These are phyloP conservation scores for Tachystola acroxantha DNA, from an alignment of 2,888 invertebrate genomes.

Conservation along the genomic window DNA sequence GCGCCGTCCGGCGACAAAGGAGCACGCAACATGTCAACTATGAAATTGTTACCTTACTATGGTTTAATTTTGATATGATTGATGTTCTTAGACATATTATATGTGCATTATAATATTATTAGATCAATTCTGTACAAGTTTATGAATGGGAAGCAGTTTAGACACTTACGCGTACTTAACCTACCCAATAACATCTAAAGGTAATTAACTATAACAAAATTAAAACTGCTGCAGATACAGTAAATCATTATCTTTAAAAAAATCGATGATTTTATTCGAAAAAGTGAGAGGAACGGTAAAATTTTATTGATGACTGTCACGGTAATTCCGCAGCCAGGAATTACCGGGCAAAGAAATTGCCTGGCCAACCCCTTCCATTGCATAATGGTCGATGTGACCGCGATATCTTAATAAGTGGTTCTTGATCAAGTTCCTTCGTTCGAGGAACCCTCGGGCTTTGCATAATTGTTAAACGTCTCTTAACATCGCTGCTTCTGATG, in stretches of 20 bases:
- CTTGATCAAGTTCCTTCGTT: conserved; percentile 57
- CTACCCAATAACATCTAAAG: no score
- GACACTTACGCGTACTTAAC: no score
- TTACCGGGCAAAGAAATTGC: conserved; percentile 50
- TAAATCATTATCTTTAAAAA: conserved; percentile 24
- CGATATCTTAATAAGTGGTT: conserved; percentile 74
- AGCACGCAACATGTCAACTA: conserved; percentile 74
- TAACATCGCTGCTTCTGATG: conserved; percentile 21
- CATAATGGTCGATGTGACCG: conserved; percentile 65
- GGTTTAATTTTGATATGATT: conserved; percentile 56
- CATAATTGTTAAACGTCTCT: conserved; percentile 62
- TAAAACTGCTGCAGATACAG: no score
- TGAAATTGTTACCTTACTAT: conserved; percentile 68
- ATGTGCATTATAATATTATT: no score
- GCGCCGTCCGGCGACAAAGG: conserved; percentile 43
- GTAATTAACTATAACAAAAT: no score
- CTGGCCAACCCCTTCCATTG: conserved; percentile 34
- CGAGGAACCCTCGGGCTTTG: conserved; percentile 45
- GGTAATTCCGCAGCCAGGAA: conserved; percentile 45
- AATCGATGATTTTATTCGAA: conserved; percentile 50
- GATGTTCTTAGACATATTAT: conserved; percentile 39
- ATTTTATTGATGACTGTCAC: conserved; percentile 63
- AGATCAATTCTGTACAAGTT: no score
- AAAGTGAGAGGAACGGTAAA: conserved; percentile 52
- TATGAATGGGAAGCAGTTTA: no score